These are phyloP conservation scores for Lutraria lutraria DNA, from an alignment of 2,888 invertebrate species.

Conservation along the genomic window DNA sequence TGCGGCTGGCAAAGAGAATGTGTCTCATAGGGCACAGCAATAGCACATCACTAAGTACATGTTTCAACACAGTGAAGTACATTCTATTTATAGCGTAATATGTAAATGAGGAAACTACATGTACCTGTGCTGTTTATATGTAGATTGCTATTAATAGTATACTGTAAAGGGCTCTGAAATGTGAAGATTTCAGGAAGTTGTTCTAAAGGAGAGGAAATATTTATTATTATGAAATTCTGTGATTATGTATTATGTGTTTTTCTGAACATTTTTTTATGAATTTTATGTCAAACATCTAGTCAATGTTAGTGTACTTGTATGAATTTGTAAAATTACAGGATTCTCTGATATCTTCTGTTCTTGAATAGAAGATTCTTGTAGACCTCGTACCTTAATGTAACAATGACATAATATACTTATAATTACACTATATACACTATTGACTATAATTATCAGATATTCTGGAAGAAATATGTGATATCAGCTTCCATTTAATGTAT, in stretches of 20 bases:
- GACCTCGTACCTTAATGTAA: too few relatives aligned
- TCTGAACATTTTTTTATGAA: neutral
- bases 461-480: neutral
- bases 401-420: too few relatives aligned
- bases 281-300: constrained; percentile 18
- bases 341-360: too few relatives aligned
- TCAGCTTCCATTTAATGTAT: neutral
- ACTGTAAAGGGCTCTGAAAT: neutral
- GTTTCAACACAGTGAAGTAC: neutral
- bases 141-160: constrained; percentile 9
- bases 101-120: neutral
- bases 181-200: neutral
- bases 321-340: neutral
- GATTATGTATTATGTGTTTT: constrained; percentile 2
- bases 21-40: neutral
- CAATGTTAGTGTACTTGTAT: neutral
- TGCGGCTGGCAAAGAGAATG: neutral
- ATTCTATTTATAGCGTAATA: constrained; percentile 8
- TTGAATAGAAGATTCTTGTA: too few relatives aligned
- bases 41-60: neutral
- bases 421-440: neutral
- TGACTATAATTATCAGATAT: neutral
- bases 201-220: neutral
- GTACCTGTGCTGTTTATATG: constrained; percentile 1
- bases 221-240: neutral